A percentile compares a stretch with the other conserved stretches of the same genome.
Conservation (phyloP, 2,113 vertebrate species). For the Myotis davidii region DNA sequence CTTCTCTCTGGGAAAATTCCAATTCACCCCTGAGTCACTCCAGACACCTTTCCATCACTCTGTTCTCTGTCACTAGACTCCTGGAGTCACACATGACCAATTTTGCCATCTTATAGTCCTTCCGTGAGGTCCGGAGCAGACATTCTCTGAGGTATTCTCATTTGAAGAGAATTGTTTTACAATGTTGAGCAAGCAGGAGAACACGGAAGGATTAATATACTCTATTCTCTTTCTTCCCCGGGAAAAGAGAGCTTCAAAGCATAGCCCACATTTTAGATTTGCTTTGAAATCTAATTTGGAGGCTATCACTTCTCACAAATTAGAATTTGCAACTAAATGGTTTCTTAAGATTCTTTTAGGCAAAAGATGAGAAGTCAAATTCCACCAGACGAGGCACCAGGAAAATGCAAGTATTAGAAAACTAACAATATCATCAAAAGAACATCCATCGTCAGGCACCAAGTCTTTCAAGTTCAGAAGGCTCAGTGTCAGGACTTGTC, state of each 20-base stretch:
- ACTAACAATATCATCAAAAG: slow-evolving; percentile 42
- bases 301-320: slow-evolving; percentile 33
- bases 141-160: neutral
- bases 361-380: slow-evolving; percentile 60
- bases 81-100: neutral
- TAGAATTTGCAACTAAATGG: slow-evolving; percentile 33
- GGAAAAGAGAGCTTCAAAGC: slow-evolving; percentile 3
- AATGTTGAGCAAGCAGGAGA: neutral
- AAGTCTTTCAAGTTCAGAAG: slow-evolving; percentile 58
- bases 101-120: neutral
- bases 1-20: neutral
- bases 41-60: neutral
- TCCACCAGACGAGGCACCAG: slow-evolving; percentile 26
- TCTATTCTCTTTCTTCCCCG: neutral
- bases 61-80: neutral
- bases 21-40: neutral
- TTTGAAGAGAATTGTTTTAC: neutral
- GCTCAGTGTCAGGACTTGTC: slow-evolving; percentile 33
- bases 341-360: slow-evolving; percentile 51
- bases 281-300: slow-evolving; percentile 23
- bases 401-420: slow-evolving; percentile 51
- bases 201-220: neutral
- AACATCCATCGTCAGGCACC: slow-evolving; percentile 37
- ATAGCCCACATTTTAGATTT: neutral
- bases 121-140: neutral